Evolutionary conservation across 2,113 vertebrate genomes (phyloP).

Genomic region (Leptobrachium ailaonicum): DNA sequence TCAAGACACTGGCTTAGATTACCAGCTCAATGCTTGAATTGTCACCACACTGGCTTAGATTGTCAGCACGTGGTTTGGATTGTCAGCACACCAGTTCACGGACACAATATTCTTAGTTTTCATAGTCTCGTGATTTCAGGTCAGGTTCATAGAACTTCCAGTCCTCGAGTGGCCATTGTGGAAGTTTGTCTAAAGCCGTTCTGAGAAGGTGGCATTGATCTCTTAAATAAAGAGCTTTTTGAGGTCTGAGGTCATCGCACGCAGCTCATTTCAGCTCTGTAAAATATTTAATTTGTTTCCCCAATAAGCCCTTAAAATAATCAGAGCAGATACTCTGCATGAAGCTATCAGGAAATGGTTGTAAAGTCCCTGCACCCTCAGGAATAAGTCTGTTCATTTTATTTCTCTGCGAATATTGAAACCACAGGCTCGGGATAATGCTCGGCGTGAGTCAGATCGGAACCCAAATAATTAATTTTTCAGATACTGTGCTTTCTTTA

Average conservation of each 20-base stretch:
- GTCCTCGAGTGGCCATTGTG: conserved; percentile 15
- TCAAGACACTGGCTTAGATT: too few relatives aligned
- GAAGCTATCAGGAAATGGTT: conserved; percentile 35
- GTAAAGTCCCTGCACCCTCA: conserved; percentile 23
- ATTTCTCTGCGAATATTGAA: conserved; percentile 11
- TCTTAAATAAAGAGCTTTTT: conserved; percentile 23
- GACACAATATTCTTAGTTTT: too few relatives aligned
- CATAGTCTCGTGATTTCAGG: background rate
- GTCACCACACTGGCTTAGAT: too few relatives aligned
- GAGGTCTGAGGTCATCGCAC: conserved; percentile 14
- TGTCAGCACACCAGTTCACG: too few relatives aligned
- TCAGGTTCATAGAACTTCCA: background rate
- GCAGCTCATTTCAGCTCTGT: conserved; percentile 16
- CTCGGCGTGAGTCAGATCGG: conserved; percentile 13
- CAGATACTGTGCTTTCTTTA: conserved; percentile 39
- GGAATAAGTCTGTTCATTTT: conserved; percentile 35
- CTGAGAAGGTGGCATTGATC: conserved; percentile 24
- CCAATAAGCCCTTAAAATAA: conserved; percentile 37
- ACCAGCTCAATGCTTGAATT: too few relatives aligned
- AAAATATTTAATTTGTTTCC: conserved; percentile 26
- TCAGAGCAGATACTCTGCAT: conserved; percentile 41
- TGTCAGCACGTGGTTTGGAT: too few relatives aligned
- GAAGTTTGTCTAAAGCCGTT: background rate
- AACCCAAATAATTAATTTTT: conserved; percentile 41
- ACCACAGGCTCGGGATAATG: conserved; percentile 23